Evolutionary conservation across 2,113 vertebrate species (phyloP).

Genomic region (Lates calcarifer): DNA sequence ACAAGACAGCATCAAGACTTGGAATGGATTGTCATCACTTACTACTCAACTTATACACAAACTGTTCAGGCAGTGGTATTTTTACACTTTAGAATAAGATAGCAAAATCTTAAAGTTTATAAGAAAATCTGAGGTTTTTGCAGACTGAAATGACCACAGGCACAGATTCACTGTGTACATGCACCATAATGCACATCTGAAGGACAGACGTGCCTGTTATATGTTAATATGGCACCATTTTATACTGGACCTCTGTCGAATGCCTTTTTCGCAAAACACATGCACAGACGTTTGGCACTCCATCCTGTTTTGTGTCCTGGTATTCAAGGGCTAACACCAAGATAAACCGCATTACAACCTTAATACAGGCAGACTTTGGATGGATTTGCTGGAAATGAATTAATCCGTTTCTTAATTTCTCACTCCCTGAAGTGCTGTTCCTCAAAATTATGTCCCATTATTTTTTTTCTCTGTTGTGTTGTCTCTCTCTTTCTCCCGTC

Average conservation of each 20-base stretch:
- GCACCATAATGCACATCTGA: constrained; percentile 43
- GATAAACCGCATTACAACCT: constrained; percentile 26
- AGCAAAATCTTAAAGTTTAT: background rate
- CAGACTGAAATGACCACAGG: constrained; percentile 8
- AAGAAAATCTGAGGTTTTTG: constrained; percentile 7
- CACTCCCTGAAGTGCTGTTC: background rate
- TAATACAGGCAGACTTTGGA: constrained; percentile 15
- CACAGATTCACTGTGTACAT: constrained; percentile 36
- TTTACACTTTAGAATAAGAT: constrained; percentile 12
- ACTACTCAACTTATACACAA: constrained; percentile 1
- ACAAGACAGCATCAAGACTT: constrained; percentile 2
- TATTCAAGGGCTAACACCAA: constrained; percentile 55
- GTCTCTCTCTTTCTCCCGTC: background rate
- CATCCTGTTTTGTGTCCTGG: constrained; percentile 48
- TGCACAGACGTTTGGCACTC: constrained; percentile 62
- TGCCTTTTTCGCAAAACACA: constrained; percentile 54
- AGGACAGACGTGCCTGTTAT: constrained; percentile 35
- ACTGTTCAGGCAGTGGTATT: constrained; percentile 18
- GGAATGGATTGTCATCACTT: background rate
- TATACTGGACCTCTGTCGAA: constrained; percentile 44
- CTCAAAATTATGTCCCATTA: background rate
- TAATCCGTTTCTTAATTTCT: constrained; percentile 8
- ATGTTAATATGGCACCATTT: constrained; percentile 19
- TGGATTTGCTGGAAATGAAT: constrained; percentile 9
- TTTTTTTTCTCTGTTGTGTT: background rate